Base-by-base conservation (phyloP, 2,888 invertebrate species). In the Xanthorhoe designata region DNA sequence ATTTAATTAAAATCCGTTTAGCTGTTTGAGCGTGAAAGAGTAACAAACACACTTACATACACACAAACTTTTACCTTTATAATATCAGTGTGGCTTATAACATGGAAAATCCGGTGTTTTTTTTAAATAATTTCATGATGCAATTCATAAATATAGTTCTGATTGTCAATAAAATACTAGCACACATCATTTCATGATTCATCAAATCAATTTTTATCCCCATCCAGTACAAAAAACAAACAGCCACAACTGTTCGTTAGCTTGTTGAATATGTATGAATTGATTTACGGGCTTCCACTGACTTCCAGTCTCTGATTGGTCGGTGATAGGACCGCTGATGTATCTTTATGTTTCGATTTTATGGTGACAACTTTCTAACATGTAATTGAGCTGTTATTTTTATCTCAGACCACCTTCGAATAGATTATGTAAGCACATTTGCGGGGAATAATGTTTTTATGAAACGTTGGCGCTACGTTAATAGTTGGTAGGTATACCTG, bases 201-300 rank as follows among this genome's bases (percentile, higher is more conserved):
- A 17, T 57, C 47, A 45, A 51, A 51, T 17, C 29, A 49, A 47
- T 49, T 49, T 57, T 49, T 35, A 59, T n/a, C 58, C 24, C 35
- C 47, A 15, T 47, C 49, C 9, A 35, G 19, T 58, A 15, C 18
- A 32, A 52, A 63, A 65, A 65, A 52, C 47, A 55, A 63, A 61
- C 61, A 66, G 62, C 59, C 69, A 64, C 54, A 45, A 18, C 64
- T 73, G 78, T 81, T 84, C 84, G 86, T 84, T 85, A 83, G 77
- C 68, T 56, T 50, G 64, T 81, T 86, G 81, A 83, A 86, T 86
- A 85, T 85, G 78, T 74, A 85, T 79, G 74, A 73, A 65, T 68
- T 66, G 66, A 51, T 67, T 62, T 59, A 72, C 77, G 66, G 75
- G 70, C 72, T 75, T 54, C 42, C 55, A 45, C 38, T 7, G 52